Evolutionary conservation across 2,113 vertebrate species (phyloP).

Genomic region (Sylvia atricapilla): DNA sequence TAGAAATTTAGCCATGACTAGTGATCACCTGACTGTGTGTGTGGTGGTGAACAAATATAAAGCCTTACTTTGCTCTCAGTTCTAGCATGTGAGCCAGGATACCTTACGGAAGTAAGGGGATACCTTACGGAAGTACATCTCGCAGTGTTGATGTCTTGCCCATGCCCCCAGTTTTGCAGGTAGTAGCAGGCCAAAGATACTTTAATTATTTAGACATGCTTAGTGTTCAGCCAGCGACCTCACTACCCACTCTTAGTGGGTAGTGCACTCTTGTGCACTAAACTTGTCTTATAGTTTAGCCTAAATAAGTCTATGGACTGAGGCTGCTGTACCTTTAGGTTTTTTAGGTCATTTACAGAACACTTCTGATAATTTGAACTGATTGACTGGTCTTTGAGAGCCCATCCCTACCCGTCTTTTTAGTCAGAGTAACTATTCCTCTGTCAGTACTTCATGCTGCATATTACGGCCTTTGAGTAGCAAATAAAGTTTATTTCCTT

Average conservation of each 20-base stretch:
- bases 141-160: neutral
- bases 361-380: neutral
- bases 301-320: neutral
- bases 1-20: neutral
- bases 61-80: neutral
- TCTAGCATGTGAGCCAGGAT: neutral
- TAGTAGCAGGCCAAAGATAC: neutral
- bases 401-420: neutral
- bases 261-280: neutral
- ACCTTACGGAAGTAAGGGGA: neutral
- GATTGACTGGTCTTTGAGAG: neutral
- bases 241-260: too few species aligned
- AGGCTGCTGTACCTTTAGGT: neutral
- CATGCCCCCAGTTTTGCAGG: neutral
- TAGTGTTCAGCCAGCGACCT: neutral
- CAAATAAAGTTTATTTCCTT: neutral
- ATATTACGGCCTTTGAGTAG: neutral
- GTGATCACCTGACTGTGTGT: neutral
- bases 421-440: neutral
- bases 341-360: neutral
- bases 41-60: neutral
- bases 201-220: neutral
- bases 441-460: neutral
- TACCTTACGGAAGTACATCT: neutral
- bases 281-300: neutral